phyloP scores from a whole-genome alignment of 2,113 vertebrate species.

The Maylandia zebra region DNA sequence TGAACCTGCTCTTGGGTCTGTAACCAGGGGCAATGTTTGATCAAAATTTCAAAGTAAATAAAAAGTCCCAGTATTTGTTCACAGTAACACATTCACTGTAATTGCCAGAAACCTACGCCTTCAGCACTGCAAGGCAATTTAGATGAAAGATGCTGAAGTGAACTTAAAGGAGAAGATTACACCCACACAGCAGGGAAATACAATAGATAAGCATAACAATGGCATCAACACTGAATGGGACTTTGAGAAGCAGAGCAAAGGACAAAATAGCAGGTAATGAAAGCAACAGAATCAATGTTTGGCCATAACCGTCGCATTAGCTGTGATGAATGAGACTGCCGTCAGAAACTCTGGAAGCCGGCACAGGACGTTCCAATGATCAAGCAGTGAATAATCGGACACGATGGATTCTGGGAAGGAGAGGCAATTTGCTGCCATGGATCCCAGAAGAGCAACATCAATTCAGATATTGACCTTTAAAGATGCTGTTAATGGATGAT shows the following conservation, averaged over 20 bases:
- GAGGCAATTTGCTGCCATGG: constrained; percentile 34
- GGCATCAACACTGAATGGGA: constrained; percentile 13
- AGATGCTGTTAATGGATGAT: constrained; percentile 41
- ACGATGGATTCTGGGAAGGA: constrained; percentile 49
- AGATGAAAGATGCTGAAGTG: constrained; percentile 19
- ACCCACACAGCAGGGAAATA: background rate
- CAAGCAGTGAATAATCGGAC: constrained; percentile 49
- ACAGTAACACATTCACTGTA: background rate
- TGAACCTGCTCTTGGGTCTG: constrained; percentile 31
- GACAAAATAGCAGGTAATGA: constrained; percentile 9
- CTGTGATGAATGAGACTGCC: constrained; percentile 31
- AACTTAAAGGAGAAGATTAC: constrained; percentile 19
- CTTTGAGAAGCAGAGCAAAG: constrained; percentile 15
- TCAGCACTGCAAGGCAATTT: background rate
- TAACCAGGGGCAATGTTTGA: constrained; percentile 50
- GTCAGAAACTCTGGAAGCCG: constrained; percentile 23
- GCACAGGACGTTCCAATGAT: constrained; percentile 39
- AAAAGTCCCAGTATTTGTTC: background rate
- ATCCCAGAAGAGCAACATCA: constrained; percentile 34
- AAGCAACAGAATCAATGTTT: constrained; percentile 52
- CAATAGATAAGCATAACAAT: constrained; percentile 26
- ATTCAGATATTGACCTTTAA: constrained; percentile 57
- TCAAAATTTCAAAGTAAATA: background rate
- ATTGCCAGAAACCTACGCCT: background rate
- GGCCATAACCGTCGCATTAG: constrained; percentile 52